phyloP scores from a whole-genome alignment of 64 coral and sea anemone species.

The Exaiptasia diaphana region DNA sequence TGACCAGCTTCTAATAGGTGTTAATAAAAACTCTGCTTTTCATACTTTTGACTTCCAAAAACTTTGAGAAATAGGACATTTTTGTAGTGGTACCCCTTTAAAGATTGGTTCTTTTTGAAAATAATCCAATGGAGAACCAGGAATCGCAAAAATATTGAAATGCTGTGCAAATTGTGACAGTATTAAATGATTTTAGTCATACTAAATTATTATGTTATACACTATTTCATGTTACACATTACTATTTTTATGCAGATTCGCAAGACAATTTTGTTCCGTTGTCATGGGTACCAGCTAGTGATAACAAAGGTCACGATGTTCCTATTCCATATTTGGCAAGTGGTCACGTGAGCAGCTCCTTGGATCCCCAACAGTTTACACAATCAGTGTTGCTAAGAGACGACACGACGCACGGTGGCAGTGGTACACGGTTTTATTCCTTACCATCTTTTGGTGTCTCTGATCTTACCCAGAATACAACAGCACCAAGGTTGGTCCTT shows the following conservation, averaged over 20 bases:
- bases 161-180: too few relatives aligned
- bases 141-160: too few relatives aligned
- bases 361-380: background rate
- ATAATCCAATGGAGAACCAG: too few relatives aligned
- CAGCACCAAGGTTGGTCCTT: background rate
- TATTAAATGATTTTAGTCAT: too few relatives aligned
- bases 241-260: background rate
- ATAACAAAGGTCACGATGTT: background rate
- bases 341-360: background rate
- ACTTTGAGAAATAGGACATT: too few relatives aligned
- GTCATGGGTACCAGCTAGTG: conserved; percentile 22
- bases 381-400: background rate
- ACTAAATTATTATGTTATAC: too few relatives aligned
- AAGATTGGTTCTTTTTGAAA: too few relatives aligned
- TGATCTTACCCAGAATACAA: background rate
- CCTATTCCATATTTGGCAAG: background rate
- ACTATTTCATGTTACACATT: too few relatives aligned
- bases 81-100: too few relatives aligned
- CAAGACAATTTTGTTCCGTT: conserved; percentile 33
- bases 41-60: too few relatives aligned
- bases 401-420: background rate
- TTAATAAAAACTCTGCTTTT: too few relatives aligned
- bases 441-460: conserved; percentile 25
- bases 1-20: too few relatives aligned
- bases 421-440: background rate